Evolutionary conservation across 2,113 vertebrate genomes (phyloP).

Genomic region (Gopherus evgoodei): DNA sequence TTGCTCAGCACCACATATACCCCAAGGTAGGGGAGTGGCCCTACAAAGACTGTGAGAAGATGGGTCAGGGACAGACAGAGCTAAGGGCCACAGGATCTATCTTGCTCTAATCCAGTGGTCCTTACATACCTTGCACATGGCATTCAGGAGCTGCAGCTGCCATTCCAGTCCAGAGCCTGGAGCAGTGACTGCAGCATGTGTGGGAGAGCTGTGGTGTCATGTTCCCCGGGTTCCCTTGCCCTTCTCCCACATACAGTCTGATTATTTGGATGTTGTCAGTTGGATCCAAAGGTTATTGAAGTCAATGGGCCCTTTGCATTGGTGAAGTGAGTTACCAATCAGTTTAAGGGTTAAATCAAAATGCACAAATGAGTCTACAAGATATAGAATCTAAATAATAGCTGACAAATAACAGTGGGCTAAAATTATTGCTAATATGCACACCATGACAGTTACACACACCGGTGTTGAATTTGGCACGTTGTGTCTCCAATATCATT

Average conservation of each 20-base stretch:
- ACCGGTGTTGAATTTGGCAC: neutral
- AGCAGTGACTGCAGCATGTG: neutral
- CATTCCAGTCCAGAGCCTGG: no score
- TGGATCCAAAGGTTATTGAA: neutral
- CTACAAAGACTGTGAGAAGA: neutral
- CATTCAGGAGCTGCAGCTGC: neutral
- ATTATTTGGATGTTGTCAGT: neutral
- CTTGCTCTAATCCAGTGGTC: neutral
- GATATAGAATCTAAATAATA: neutral
- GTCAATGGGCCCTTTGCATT: neutral
- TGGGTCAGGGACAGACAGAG: neutral
- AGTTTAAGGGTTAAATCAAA: neutral
- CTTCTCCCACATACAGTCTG: neutral
- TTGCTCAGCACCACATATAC: neutral
- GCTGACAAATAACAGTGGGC: neutral
- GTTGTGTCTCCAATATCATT: neutral
- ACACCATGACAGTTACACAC: neutral
- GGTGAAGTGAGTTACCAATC: neutral
- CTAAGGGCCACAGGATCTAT: neutral
- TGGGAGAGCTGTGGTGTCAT: neutral
- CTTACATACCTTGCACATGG: neutral
- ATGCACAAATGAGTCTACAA: neutral
- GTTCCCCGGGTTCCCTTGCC: neutral
- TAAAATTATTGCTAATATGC: neutral
- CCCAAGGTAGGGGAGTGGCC: neutral